A percentile compares a stretch with the other conserved stretches of the same genome.
Evolutionary conservation across 1,140 invertebrate genomes (phyloP).

Genomic region (Drosophila pallidifrons): DNA sequence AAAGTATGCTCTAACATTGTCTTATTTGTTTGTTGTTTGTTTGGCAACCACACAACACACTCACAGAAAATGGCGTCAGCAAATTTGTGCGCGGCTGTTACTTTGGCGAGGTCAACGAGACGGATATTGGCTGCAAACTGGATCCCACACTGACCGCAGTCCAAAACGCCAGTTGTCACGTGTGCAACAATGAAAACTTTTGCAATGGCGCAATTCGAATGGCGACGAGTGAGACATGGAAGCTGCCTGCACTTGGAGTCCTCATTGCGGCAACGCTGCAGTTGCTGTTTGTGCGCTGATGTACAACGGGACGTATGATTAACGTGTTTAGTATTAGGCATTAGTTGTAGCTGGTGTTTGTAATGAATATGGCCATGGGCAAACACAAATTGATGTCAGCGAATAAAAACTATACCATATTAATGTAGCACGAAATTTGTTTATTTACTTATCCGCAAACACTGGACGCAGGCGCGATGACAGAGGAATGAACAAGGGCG

Average conservation of each 20-base stretch:
- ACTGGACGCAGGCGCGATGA: slow-evolving; percentile 33
- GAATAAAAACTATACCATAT: slow-evolving; percentile 73
- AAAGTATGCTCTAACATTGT: slow-evolving; percentile 60
- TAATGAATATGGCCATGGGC: slow-evolving; percentile 30
- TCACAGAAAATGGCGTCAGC: slow-evolving; percentile 65
- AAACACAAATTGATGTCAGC: slow-evolving; percentile 47
- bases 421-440: slow-evolving; percentile 67
- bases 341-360: slow-evolving; percentile 22
- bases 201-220: slow-evolving; percentile 59
- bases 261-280: slow-evolving; percentile 23
- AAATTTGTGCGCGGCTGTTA: slow-evolving; percentile 74
- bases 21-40: slow-evolving; percentile 30
- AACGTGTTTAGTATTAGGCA: slow-evolving; percentile 15
- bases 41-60: slow-evolving; percentile 4
- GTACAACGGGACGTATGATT: slow-evolving; percentile 24
- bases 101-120: slow-evolving; percentile 78
- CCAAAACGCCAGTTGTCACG: slow-evolving; percentile 68
- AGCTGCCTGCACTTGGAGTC: slow-evolving; percentile 38
- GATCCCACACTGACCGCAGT: slow-evolving; percentile 67
- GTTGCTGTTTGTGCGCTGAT: neutral
- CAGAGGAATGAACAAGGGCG: slow-evolving; percentile 26
- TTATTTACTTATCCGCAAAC: slow-evolving; percentile 74
- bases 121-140: slow-evolving; percentile 66
- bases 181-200: slow-evolving; percentile 72
- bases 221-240: slow-evolving; percentile 30